These are phyloP conservation scores for Imbricaverruca yamaguchii DNA, from an alignment of 2,888 invertebrate genomes.

Conservation along the genomic window DNA sequence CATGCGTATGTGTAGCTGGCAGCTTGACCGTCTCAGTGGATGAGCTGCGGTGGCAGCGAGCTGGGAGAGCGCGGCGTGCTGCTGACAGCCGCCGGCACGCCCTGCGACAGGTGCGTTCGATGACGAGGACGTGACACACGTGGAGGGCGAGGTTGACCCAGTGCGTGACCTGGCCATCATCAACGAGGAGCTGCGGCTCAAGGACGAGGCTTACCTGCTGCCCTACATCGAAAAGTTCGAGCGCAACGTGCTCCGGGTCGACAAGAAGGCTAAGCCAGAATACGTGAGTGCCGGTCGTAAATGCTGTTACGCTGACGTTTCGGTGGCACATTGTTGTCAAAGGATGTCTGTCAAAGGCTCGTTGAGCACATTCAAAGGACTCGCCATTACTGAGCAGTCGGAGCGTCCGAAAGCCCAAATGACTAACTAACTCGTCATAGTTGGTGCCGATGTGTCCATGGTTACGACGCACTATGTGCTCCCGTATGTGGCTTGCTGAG, in stretches of 20 bases:
- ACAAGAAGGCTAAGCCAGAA: constrained; percentile 93
- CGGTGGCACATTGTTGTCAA: too few relatives aligned
- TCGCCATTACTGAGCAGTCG: too few relatives aligned
- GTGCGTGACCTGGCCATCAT: constrained; percentile 95
- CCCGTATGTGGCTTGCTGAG: too few relatives aligned
- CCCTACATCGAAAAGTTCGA: constrained; percentile 80
- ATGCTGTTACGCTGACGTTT: constrained; percentile 35
- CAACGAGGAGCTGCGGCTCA: constrained; percentile 79
- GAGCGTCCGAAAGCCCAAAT: too few relatives aligned
- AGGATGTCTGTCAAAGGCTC: too few relatives aligned
- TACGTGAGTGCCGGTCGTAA: constrained; percentile 57
- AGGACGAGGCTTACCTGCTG: constrained; percentile 30
- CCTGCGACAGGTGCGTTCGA: constrained; percentile 76
- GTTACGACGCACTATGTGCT: too few relatives aligned
- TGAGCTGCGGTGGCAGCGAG: too few relatives aligned
- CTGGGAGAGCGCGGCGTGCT: neutral
- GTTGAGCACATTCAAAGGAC: too few relatives aligned
- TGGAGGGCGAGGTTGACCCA: constrained; percentile 97
- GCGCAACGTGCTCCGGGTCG: constrained; percentile 61
- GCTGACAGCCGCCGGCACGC: neutral
- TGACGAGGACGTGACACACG: constrained; percentile 94
- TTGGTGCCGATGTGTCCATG: too few relatives aligned
- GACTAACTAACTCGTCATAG: too few relatives aligned
- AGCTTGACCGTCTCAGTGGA: too few relatives aligned
- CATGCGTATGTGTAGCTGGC: too few relatives aligned